Base-by-base conservation (phyloP, 2,888 invertebrate species). In the Amphipoea oculea region DNA sequence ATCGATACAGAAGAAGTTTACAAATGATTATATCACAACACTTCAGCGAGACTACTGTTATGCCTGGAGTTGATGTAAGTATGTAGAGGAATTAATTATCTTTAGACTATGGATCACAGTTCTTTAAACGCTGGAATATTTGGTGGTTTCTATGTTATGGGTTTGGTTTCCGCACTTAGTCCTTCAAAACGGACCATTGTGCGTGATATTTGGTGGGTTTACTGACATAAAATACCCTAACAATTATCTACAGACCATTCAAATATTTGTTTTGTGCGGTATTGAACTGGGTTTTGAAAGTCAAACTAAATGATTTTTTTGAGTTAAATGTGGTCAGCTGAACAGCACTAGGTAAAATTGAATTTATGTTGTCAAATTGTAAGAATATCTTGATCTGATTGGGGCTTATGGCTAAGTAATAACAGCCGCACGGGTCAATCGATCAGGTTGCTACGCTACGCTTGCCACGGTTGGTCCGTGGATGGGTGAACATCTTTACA, bases 41-140 rank as follows among this genome's bases (percentile, higher is more conserved):
- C 87, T 97, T 96, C 69, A 94, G 93, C 0, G 97, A 96, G 89
- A 94, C 94, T 0, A 95, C 95, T 0, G 93, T 96, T 0, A 96
- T 95, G 90, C 95, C 96, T 0, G 96, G 97, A 48, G 94, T 94
- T n/a, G 96, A 96, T 89, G 96, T 97, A 89, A 96, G 96, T 95
- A 66, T 73, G 40, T 66, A 11, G 40, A 45, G 11, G 75, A 60
- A 36, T 20, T 11, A 20, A 6, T n/a, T 42, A 9, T 17, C 11
- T 57, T n/a, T 65, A 40, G 20, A 29, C 11, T 60, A 57, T 4
- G n/a, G 57, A n/a, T 11, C 3, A 36, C 36, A 36, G 36, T 36
- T 36, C 36, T 57, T 60, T n/a, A 0, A n/a, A n/a, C n/a, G n/a
- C 4, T 5, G n/a, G n/a, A 12, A n/a, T 29, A 60, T 60, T 29